Evolutionary conservation across 2,888 invertebrate genomes (phyloP), one percentile per base, ranked within the genome.

Genomic region (Drosophila anceps): DNA sequence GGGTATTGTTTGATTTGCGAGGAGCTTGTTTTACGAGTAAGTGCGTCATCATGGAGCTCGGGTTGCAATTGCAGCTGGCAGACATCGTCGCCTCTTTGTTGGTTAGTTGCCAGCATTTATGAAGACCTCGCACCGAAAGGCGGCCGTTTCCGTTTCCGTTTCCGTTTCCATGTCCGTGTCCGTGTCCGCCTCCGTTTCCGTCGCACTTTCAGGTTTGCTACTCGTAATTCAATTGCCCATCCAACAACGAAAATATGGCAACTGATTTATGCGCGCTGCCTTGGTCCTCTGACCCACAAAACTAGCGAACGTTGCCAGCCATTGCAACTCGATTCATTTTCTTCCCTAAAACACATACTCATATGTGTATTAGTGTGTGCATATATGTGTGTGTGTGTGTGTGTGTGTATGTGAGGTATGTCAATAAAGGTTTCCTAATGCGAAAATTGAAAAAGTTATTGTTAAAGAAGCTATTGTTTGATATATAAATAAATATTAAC

Each of bases 141-240:
- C 79, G 68, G 66, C 69, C 79, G 69, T 46, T 69, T 66, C 72
- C 64, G 62, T 54, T 54, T 82, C 79, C 66, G 50, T n/a, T n/a
- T n/a, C n/a, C n/a, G n/a, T n/a, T n/a, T n/a, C n/a, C n/a, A n/a
- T 13, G 18, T 31, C 48, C 9, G 31, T 15, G 6, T 27, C 58
- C 63, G 58, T 46, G 10, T 31, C 29, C 48, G 29, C 15, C 3
- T 46, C 33, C 20, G 29, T 15, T 58, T 44, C 58, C 63, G 61
- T 60, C 74, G 67, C 55, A 62, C 64, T 69, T 69, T 73, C 84
- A 84, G 85, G 82, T 88, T 88, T 82, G 58, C 58, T 60, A 55
- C 69, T 82, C 86, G 81, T 88, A 81, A 82, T 88, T 88, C 88
- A 83, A 82, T 88, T 88, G 86, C 88, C 83, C 65, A 48, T 62